These are phyloP conservation scores for Brachionus asplanchnoidis DNA, from an alignment of 1,140 invertebrate genomes.

Conservation along the genomic window DNA sequence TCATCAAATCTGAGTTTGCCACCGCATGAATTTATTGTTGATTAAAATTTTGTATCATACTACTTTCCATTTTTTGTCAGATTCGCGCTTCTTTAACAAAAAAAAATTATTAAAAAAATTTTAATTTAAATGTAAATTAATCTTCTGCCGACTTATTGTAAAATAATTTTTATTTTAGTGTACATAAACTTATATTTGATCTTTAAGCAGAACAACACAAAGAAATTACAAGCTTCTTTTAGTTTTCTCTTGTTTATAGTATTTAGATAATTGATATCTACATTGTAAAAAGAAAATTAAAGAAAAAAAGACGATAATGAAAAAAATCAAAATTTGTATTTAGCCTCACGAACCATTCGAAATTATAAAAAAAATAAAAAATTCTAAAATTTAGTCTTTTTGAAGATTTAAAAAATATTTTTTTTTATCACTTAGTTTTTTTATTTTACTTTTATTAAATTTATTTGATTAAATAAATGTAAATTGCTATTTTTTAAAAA, in stretches of 20 bases:
- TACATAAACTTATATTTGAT: background rate
- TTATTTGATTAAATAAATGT: background rate
- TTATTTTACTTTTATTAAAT: background rate
- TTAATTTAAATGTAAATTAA: background rate
- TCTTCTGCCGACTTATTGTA: background rate
- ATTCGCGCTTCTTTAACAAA: background rate
- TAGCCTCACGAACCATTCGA: background rate
- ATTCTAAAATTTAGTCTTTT: background rate
- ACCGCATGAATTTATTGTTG: conserved; percentile 22
- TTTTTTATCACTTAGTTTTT: background rate
- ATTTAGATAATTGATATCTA: background rate
- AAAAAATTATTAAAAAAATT: background rate
- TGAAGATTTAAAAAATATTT: background rate
- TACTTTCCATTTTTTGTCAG: background rate
- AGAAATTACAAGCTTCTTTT: background rate
- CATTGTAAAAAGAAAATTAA: background rate
- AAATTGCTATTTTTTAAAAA: background rate
- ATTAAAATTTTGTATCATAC: background rate
- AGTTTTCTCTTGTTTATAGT: background rate
- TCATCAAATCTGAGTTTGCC: conserved; percentile 16
- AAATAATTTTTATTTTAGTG: background rate
- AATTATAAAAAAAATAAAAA: background rate
- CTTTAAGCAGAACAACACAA: background rate
- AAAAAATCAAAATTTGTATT: background rate
- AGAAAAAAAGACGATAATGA: background rate